Conservation (phyloP, 2,113 vertebrate genomes). For the Cynoglossus semilaevis region DNA sequence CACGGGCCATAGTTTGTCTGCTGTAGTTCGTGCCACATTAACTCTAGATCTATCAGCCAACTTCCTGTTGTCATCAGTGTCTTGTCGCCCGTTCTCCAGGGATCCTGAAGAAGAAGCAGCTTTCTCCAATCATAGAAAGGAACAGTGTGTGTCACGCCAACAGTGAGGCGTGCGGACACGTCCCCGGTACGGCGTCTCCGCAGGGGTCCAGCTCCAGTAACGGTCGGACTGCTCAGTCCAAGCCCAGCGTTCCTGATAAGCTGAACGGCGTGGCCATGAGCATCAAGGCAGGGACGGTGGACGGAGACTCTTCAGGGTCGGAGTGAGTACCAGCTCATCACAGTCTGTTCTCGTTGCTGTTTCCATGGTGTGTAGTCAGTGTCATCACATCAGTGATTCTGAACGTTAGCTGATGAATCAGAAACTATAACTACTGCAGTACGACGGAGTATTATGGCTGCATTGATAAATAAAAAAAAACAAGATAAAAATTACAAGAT, state of each 20-base stretch:
- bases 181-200: constrained; percentile 69
- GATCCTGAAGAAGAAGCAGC: constrained; percentile 87
- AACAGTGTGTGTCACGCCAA: constrained; percentile 79
- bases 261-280: constrained; percentile 84
- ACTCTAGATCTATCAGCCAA: background rate
- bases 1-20: no score
- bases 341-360: no score
- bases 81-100: constrained; percentile 64
- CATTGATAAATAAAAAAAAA: no score
- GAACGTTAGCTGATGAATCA: no score
- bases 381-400: constrained; percentile 19
- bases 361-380: constrained; percentile 33
- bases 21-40: no score
- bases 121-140: constrained; percentile 84
- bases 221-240: constrained; percentile 56
- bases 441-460: no score
- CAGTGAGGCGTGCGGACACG: constrained; percentile 68
- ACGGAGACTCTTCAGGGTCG: constrained; percentile 91
- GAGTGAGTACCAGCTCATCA: no score
- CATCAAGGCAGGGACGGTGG: constrained; percentile 84
- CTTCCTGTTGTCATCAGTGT: background rate
- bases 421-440: no score
- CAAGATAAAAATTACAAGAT: no score
- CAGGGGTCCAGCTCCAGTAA: constrained; percentile 79
- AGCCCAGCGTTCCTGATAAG: constrained; percentile 75